Base-by-base conservation (phyloP, 2,888 invertebrate genomes). In the Nomada hirtipes region DNA sequence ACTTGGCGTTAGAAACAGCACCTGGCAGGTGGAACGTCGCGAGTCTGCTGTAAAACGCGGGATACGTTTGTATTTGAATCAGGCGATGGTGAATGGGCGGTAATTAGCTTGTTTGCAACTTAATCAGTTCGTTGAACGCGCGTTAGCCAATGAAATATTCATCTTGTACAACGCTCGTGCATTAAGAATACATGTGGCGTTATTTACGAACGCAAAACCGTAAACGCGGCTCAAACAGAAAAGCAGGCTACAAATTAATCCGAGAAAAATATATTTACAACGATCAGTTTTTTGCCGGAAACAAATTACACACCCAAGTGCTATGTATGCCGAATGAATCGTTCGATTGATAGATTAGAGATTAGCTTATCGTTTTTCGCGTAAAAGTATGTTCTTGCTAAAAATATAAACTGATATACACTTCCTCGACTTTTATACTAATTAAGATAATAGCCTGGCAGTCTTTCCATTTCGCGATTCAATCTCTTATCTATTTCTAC, bases 51-150 rank as follows among this genome's bases (percentile, higher is more conserved):
- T 23, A 72, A 26, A 20, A 47, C 26, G 11, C 20, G 13, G 13
- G 23, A 61, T 61, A 44, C 13, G 23, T 61, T 55, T 55, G 9
- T 50, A 10, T 42, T 52, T 18, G 73, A 68, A 55, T 78, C 75
- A 78, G 63, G 74, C 20, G 42, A n/a, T n/a, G 15, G 23, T 44
- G 36, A 68, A 36, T 44, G 68, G 42, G 52, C 63, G 57, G 13
- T 78, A 78, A 78, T 75, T 78, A 68, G 20, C 55, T 68, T 20
- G 29, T 69, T 68, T 18, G 55, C 61, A 63, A 52, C 55, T 68
- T 75, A 75, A 78, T 78, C 69, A 75, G 63, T 64, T 75, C 47
- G 36, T 26, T 44, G 68, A 50, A 23, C 55, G 13, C 36, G 13
- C 53, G 13, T 55, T 7, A 7, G 26, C 20, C n/a, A 78, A 57